phyloP scores from a whole-genome alignment of 1,140 invertebrate genomes.

The Drosophila sturtevanti region DNA sequence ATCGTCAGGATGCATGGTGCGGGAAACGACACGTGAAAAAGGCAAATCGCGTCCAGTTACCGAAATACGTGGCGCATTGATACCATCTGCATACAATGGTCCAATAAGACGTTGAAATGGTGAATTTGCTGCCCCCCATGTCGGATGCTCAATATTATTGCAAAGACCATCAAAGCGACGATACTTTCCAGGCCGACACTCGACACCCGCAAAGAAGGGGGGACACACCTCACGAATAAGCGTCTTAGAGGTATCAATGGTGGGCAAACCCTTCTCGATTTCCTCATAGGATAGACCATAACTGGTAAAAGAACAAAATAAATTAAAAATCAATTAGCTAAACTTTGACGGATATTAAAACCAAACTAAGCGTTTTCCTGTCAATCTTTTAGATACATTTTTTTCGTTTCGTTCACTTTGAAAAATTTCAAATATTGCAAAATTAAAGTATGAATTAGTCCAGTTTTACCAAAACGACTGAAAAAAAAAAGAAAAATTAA shows the following conservation, averaged over 20 bases:
- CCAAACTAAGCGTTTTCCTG: constrained; percentile 58
- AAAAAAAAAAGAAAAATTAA: constrained; percentile 58
- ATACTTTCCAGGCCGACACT: constrained; percentile 95
- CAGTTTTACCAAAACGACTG: constrained; percentile 40
- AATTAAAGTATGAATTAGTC: constrained; percentile 61
- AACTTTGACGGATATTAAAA: constrained; percentile 45
- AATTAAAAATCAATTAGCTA: constrained; percentile 32
- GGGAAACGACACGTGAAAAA: constrained; percentile 91
- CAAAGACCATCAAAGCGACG: constrained; percentile 94
- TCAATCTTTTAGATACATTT: constrained; percentile 15
- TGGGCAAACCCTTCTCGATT: constrained; percentile 92
- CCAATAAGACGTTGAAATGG: constrained; percentile 92
- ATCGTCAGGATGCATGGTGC: constrained; percentile 95
- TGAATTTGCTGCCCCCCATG: constrained; percentile 93
- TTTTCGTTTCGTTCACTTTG: not conserved
- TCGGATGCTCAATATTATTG: constrained; percentile 95
- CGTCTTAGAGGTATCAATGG: constrained; percentile 95
- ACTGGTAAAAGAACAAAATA: constrained; percentile 83
- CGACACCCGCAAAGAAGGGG: constrained; percentile 92
- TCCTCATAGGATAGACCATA: constrained; percentile 93
- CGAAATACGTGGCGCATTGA: constrained; percentile 91
- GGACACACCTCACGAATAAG: constrained; percentile 94
- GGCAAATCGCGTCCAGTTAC: constrained; percentile 89
- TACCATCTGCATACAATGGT: constrained; percentile 91
- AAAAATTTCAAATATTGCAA: constrained; percentile 57